These are phyloP conservation scores for Cheilosia vulpina DNA, from an alignment of 2,888 invertebrate species.

Conservation along the genomic window DNA sequence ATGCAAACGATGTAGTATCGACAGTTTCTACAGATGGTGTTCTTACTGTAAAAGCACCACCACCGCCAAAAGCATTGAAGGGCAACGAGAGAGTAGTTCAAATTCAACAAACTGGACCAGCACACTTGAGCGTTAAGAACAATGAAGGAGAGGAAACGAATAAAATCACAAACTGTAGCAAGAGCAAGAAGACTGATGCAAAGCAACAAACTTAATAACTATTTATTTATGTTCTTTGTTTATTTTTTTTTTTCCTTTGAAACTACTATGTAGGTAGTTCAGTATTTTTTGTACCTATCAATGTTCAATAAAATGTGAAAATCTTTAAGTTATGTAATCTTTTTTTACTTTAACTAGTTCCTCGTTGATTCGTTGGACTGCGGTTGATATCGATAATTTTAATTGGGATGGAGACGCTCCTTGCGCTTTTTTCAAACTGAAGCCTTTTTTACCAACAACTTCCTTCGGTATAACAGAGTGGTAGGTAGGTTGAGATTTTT, in stretches of 20 bases:
- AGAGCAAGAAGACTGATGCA: conserved; percentile 23
- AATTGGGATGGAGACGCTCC: background rate
- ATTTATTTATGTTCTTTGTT: background rate
- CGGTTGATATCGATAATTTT: background rate
- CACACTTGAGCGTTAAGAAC: conserved; percentile 81
- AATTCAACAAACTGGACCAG: conserved; percentile 87
- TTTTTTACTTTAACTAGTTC: background rate
- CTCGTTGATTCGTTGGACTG: background rate
- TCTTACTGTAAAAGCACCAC: conserved; percentile 89
- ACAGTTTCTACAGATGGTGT: conserved; percentile 91
- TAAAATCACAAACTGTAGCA: background rate
- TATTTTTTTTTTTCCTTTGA: background rate
- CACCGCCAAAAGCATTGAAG: conserved; percentile 82
- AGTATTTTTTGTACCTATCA: background rate
- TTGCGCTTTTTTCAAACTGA: no score
- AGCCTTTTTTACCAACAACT: no score
- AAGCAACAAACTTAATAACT: conserved; percentile 6
- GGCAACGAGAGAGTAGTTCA: conserved; percentile 84
- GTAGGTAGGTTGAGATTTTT: no score
- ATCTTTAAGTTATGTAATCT: no score
- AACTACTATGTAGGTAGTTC: conserved; percentile 5
- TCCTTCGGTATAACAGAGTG: no score
- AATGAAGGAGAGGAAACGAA: conserved; percentile 70
- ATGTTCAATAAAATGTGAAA: background rate
- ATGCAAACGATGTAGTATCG: conserved; percentile 89